These are phyloP conservation scores for Origma solitaria DNA, from an alignment of 2,113 vertebrate species.

Conservation along the genomic window DNA sequence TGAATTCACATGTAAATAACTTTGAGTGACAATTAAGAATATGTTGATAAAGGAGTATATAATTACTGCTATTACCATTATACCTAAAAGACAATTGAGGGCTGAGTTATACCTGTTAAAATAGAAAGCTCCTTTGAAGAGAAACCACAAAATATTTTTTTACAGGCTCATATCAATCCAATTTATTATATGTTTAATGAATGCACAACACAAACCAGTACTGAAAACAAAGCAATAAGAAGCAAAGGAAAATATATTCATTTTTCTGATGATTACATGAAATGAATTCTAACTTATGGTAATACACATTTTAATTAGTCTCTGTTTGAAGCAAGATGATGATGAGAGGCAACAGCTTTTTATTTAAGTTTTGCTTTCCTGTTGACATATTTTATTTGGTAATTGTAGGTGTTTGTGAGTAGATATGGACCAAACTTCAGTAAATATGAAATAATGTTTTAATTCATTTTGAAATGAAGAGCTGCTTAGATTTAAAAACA, in stretches of 20 bases:
- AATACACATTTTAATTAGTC: slow-evolving; percentile 25
- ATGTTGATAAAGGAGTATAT: slow-evolving; percentile 40
- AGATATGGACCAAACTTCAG: not conserved
- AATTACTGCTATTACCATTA: slow-evolving; percentile 56
- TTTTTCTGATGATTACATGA: not conserved
- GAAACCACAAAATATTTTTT: slow-evolving; percentile 15
- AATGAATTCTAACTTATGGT: not conserved
- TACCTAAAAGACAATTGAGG: slow-evolving; percentile 50
- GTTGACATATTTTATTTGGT: not conserved
- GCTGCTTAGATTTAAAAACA: not conserved
- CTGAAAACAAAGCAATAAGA: not conserved
- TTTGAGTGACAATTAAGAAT: slow-evolving; percentile 61
- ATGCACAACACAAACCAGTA: not conserved
- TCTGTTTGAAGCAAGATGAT: not conserved
- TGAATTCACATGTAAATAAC: slow-evolving; percentile 69
- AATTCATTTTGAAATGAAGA: not conserved
- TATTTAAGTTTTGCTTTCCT: not conserved
- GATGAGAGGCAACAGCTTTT: not conserved
- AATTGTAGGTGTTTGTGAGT: not conserved
- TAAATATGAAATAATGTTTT: not conserved
- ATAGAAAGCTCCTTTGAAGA: slow-evolving; percentile 26
- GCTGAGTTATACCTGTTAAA: slow-evolving; percentile 33
- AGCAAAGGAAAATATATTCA: not conserved
- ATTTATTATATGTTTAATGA: slow-evolving; percentile 37
- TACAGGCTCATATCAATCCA: not conserved